These are phyloP conservation scores for Autographa gamma DNA, from an alignment of 2,888 invertebrate species.

Conservation along the genomic window DNA sequence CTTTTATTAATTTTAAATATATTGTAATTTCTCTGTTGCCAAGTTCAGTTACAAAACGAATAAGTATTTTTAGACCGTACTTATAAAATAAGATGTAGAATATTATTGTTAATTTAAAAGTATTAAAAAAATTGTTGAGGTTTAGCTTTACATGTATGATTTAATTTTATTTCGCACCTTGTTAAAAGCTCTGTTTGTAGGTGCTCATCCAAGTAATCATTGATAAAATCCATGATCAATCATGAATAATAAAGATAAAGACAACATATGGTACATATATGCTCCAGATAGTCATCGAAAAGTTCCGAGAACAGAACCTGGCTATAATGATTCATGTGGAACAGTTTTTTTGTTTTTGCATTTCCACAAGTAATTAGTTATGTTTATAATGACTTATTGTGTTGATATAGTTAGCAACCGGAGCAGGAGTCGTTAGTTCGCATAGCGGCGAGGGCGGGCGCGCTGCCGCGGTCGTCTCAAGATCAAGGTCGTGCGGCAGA, in stretches of 20 bases:
- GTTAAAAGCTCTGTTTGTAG: background rate
- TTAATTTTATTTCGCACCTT: background rate
- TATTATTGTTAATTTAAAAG: too few relatives aligned
- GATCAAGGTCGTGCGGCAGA: conserved; percentile 87
- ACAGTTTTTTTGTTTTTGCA: conserved; percentile 20
- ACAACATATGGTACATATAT: background rate
- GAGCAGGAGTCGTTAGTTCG: conserved; percentile 74
- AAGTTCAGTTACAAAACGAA: too few relatives aligned
- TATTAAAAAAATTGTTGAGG: background rate
- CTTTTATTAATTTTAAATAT: too few relatives aligned
- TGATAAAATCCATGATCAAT: background rate
- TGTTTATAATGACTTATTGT: conserved; percentile 48
- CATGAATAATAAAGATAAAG: background rate
- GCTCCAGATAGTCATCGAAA: conserved; percentile 14
- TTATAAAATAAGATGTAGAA: too few relatives aligned
- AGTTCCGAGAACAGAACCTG: conserved; percentile 37
- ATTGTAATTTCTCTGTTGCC: too few relatives aligned
- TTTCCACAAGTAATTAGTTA: conserved; percentile 40
- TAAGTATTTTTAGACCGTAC: too few relatives aligned
- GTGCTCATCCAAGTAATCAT: background rate
- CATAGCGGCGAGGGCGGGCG: conserved; percentile 68
- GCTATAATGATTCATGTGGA: conserved; percentile 34
- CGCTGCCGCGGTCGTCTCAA: conserved; percentile 86
- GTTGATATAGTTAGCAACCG: conserved; percentile 64
- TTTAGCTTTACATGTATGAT: background rate